These are phyloP conservation scores for Eristalis pertinax DNA, from an alignment of 2,888 invertebrate genomes.

Conservation along the genomic window DNA sequence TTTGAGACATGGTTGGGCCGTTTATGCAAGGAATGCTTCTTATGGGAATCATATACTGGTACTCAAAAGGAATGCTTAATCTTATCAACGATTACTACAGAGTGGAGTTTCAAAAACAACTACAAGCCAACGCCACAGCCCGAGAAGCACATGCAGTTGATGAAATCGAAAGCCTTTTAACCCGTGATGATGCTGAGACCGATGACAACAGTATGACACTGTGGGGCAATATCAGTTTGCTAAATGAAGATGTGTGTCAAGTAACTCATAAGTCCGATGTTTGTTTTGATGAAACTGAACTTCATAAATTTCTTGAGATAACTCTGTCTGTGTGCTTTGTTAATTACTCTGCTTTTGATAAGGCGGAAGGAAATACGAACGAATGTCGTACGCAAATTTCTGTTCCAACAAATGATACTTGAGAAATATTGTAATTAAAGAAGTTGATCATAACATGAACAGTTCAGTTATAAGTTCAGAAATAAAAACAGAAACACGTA, in stretches of 20 bases:
- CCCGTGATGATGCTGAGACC: background rate
- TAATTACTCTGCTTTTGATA: background rate
- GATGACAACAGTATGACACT: background rate
- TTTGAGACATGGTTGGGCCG: conserved; percentile 84
- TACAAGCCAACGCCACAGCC: conserved; percentile 66
- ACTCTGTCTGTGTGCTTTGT: conserved; percentile 26
- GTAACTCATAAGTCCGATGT: background rate
- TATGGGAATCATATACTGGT: conserved; percentile 87
- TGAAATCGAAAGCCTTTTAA: conserved; percentile 46
- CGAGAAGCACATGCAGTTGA: conserved; percentile 1
- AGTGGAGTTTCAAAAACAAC: conserved; percentile 84
- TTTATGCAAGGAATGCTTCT: conserved; percentile 86
- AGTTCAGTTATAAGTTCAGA: background rate
- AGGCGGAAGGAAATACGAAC: background rate
- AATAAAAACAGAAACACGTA: background rate
- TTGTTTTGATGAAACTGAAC: conserved; percentile 35
- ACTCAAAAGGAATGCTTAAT: conserved; percentile 86
- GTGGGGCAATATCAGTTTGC: background rate
- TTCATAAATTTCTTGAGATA: conserved; percentile 38
- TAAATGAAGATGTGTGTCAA: background rate
- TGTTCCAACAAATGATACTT: background rate
- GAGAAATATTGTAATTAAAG: background rate
- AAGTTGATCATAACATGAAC: background rate
- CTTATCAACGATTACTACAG: conserved; percentile 89
- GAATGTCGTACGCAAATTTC: background rate